Percentiles rank a stretch among this genome's conserved stretches.
These are phyloP conservation scores for Mormyrops boulengeri DNA, from an alignment of 2,797 vertebrate genomes.

Conservation along the genomic window DNA sequence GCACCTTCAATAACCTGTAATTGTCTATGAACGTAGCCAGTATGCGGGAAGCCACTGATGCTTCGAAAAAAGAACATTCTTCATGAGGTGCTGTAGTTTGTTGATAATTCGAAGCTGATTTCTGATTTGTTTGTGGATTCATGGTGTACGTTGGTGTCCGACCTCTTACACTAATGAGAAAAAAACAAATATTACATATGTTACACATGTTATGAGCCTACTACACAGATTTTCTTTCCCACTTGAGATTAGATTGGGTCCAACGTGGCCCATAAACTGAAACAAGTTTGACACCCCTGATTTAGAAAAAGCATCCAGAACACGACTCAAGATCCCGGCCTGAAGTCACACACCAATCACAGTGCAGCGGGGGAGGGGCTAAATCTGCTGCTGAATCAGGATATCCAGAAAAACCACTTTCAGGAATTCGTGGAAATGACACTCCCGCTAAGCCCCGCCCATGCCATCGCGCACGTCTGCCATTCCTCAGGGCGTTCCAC, in stretches of 20 bases:
- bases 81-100: not conserved
- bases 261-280: not conserved
- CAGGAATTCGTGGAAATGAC: not conserved
- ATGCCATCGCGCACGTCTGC: not conserved
- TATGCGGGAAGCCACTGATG: not conserved
- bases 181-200: not conserved
- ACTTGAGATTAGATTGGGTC: not conserved
- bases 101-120: not conserved
- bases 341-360: not conserved
- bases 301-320: not conserved
- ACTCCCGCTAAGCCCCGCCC: not conserved
- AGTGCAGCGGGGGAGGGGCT: not conserved
- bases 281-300: not conserved
- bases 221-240: not conserved
- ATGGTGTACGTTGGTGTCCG: not conserved
- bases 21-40: not conserved
- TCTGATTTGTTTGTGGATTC: not conserved
- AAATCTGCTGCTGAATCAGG: not conserved
- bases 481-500: not conserved
- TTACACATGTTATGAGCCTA: not conserved
- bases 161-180: not conserved
- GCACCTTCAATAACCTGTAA: not conserved
- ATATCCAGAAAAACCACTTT: not conserved
- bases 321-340: not conserved
- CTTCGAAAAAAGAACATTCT: not conserved